Base-by-base conservation (phyloP, 2,888 invertebrate genomes). In the Drosophila suboccidentalis region DNA sequence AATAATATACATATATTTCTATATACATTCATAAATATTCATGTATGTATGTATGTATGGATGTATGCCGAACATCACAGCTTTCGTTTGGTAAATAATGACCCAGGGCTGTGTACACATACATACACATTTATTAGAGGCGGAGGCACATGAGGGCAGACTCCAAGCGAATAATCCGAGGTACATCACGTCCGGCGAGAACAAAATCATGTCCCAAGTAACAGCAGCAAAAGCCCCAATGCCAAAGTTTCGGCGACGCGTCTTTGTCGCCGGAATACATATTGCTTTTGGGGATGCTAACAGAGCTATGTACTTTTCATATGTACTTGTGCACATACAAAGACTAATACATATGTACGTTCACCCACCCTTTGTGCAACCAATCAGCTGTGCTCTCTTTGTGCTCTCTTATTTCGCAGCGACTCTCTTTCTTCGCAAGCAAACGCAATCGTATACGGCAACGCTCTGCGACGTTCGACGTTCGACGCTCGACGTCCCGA, bases 261-360 rank as follows among this genome's bases (percentile, higher is more conserved):
- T 54, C 47, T 69, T 70, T 75, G 72, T 78, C 71, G 86, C 90
- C 90, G 67, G 82, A 80, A 75, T 83, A 87, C 90, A 90, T 86
- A 83, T 89, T 68, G 89, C 89, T 89, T 70, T 89, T 90, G 90
- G 89, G 91, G 91, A 90, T 90, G 90, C 80, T 89, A 71, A 74
- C 78, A 80, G 90, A 77, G 70, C 74, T 83, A 47, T 70, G 13
- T 70, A 70, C 76, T 41, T 19, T n/a, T n/a, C n/a, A n/a, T n/a
- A 29, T 41, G 41, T 60, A 44, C 61, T 44, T 38, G 10, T 9
- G 11, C 36, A 58, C 55, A 53, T 62, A 6, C 26, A 26, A 26
- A 22, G 22, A 4, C 32, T 4, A 15, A 60, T 63, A 19, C 19
- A 19, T 19, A 82, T 62, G 36, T 53, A 72, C 46, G 46, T 49